A percentile compares a stretch with the other conserved stretches of the same genome.
These are phyloP conservation scores for Catagonus wagneri DNA, from an alignment of 2,113 vertebrate species.

Conservation along the genomic window DNA sequence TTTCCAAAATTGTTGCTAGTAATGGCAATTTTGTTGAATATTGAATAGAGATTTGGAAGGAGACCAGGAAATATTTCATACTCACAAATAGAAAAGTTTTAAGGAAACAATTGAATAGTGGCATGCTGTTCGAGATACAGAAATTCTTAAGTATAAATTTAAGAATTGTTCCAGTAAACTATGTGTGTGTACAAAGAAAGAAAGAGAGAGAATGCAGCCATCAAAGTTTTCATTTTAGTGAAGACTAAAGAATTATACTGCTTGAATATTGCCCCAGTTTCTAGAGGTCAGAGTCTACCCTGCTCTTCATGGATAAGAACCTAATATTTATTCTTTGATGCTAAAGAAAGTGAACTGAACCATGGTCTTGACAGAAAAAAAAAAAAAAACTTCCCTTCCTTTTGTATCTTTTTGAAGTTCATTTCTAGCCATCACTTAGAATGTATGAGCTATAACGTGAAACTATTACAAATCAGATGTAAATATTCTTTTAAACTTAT, in stretches of 20 bases:
- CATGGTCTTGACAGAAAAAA: neutral
- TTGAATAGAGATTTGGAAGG: neutral
- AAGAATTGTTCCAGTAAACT: neutral
- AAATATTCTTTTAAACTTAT: neutral
- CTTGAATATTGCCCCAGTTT: neutral
- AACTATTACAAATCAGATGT: neutral
- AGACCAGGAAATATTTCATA: neutral
- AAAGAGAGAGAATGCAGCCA: neutral
- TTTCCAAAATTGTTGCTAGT: neutral
- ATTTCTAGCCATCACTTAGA: neutral
- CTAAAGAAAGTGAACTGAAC: neutral
- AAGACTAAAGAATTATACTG: neutral
- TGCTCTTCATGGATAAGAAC: neutral
- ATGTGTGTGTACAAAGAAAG: neutral
- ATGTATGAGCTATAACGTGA: neutral
- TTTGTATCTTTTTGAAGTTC: neutral
- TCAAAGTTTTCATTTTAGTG: constrained; percentile 26
- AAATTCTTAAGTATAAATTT: constrained; percentile 15
- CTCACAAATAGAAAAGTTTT: neutral
- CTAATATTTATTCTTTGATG: neutral
- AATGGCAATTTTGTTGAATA: neutral
- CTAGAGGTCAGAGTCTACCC: neutral
- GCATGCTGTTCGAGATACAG: neutral
- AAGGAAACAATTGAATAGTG: neutral
- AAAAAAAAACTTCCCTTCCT: neutral